A percentile compares a stretch with the other conserved stretches of the same genome.
These are phyloP conservation scores for Contarinia nasturtii DNA, from an alignment of 1,140 invertebrate genomes.

Conservation along the genomic window DNA sequence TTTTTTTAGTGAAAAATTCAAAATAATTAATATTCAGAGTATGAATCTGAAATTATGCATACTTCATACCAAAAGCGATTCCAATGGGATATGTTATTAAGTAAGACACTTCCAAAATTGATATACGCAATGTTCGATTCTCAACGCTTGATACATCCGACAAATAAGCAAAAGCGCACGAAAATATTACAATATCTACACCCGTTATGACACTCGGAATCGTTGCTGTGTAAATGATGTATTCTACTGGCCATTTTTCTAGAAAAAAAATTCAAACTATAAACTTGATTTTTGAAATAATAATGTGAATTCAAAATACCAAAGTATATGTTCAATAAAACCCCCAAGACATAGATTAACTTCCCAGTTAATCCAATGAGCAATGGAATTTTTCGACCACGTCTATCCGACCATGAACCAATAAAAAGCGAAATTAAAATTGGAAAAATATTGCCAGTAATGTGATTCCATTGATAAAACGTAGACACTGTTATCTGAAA, in stretches of 20 bases:
- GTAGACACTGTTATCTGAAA: constrained; percentile 40
- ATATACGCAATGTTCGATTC: constrained; percentile 46
- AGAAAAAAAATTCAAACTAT: not conserved
- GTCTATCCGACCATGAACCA: constrained; percentile 53
- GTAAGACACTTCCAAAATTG: constrained; percentile 51
- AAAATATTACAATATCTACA: constrained; percentile 54
- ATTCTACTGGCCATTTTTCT: constrained; percentile 46
- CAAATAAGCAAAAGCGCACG: constrained; percentile 50
- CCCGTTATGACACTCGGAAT: constrained; percentile 51
- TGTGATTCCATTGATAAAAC: constrained; percentile 55
- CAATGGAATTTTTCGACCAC: constrained; percentile 36
- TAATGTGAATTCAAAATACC: not conserved
- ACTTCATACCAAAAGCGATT: constrained; percentile 38
- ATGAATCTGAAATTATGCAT: not conserved
- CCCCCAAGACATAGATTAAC: constrained; percentile 48
- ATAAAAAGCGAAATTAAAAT: constrained; percentile 54
- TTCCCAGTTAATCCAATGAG: constrained; percentile 48
- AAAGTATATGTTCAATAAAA: constrained; percentile 22
- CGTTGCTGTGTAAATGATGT: constrained; percentile 48
- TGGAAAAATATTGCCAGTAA: constrained; percentile 44
- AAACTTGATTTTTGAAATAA: too few relatives aligned
- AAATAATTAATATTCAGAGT: constrained; percentile 10
- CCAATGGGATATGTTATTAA: constrained; percentile 54
- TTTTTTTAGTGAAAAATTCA: too few relatives aligned
- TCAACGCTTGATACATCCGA: constrained; percentile 41